These are phyloP conservation scores for Zaprionus bogoriensis DNA, from an alignment of 2,888 invertebrate genomes.

Conservation along the genomic window DNA sequence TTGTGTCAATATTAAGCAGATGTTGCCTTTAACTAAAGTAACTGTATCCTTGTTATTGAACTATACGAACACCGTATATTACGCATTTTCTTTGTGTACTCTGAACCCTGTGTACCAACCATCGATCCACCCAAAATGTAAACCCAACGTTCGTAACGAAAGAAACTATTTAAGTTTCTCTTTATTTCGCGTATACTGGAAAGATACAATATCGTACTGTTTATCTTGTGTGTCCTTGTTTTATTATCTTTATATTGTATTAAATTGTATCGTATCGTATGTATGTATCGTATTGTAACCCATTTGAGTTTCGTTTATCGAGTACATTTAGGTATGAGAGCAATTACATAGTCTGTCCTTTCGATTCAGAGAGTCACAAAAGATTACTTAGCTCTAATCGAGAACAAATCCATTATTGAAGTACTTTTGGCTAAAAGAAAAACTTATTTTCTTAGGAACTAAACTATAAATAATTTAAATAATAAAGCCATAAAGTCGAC, in stretches of 20 bases:
- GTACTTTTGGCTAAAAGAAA: background rate
- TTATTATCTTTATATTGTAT: constrained; percentile 14
- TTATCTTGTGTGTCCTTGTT: constrained; percentile 21
- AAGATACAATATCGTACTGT: constrained; percentile 13
- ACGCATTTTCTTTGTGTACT: constrained; percentile 17
- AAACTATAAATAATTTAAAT: too few species aligned
- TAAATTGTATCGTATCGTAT: constrained; percentile 6
- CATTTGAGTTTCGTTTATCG: constrained; percentile 5
- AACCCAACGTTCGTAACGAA: background rate
- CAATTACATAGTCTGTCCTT: background rate
- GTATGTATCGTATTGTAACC: constrained; percentile 19
- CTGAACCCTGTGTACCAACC: background rate
- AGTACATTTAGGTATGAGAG: background rate
- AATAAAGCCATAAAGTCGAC: too few species aligned
- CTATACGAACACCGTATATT: constrained; percentile 25
- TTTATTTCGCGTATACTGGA: constrained; percentile 22
- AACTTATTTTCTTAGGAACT: too few species aligned
- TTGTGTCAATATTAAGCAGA: constrained; percentile 40
- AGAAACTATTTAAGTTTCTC: constrained; percentile 24
- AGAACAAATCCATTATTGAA: too few species aligned
- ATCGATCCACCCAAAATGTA: background rate
- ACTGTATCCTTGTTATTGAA: constrained; percentile 39
- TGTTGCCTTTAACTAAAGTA: constrained; percentile 30
- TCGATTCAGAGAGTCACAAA: too few species aligned
- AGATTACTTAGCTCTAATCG: too few species aligned